Evolutionary conservation across 2,113 vertebrate species (phyloP), one percentile per base, ranked within the genome.

Genomic region (Entelurus aequoreus): DNA sequence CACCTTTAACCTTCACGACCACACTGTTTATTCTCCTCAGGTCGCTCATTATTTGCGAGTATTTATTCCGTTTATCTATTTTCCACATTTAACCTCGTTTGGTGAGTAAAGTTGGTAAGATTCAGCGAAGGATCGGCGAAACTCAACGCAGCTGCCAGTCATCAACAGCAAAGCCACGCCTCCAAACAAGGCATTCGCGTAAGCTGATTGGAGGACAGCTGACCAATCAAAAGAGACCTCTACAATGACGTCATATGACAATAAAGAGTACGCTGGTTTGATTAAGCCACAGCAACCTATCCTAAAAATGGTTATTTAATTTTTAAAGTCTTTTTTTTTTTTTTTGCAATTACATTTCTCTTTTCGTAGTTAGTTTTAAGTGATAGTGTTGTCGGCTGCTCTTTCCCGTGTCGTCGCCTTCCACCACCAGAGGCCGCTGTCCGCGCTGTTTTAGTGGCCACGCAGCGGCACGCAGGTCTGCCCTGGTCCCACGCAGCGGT

Each of bases 391-490:
- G 48, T 36, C 9, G 21, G 36, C 16, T 11, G 19, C 21, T 48
- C 28, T 35, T 5, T 19, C 21, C 37, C 28, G n/a, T 40, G 19
- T 7, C 16, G 10, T 14, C 37, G 5, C 42, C 42, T 11, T 6
- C 9, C 0, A 46, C 68, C 85, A 35, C 62, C n/a, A 68, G 81
- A 64, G 36, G 75, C 12, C 82, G 16, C 59, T 55, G 59, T 6
- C 28, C 0, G 0, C 28, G 47, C 5, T 60, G 58, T 1, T 35
- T 36, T 13, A n/a, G 38, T 6, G 11, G 6, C 6, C 0, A 12
- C 4, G 69, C 75, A 54, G 63, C 44, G 71, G 77, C 69, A 71
- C 16, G 65, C 80, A 61, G 71, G 62, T 47, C 59, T 65, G 56
- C 72, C 60, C 50, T 2, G 68, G 40, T 68, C 70, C 60, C 54